Percentiles rank a stretch among this genome's conserved stretches.
Conservation (phyloP, 2,797 vertebrate species). For the Podarcis siculus region DNA sequence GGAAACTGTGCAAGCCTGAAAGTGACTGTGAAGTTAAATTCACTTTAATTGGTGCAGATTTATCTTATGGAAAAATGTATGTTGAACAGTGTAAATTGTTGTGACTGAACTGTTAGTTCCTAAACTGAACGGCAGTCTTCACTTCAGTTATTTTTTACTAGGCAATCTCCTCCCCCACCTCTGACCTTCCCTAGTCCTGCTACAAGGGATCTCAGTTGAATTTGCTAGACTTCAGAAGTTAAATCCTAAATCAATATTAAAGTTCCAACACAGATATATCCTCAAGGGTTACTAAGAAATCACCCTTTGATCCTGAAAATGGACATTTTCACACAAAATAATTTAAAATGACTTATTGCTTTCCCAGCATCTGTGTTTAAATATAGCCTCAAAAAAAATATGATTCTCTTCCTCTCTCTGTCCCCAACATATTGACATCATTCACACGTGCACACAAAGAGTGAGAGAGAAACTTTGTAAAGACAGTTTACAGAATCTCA, state of each 20-base stretch:
- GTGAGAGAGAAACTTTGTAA: neutral
- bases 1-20: neutral
- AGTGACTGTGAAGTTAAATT: neutral
- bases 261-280: neutral
- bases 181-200: neutral
- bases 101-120: neutral
- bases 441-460: neutral
- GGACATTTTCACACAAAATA: neutral
- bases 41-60: neutral
- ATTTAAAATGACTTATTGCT: neutral
- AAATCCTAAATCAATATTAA: neutral
- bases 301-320: neutral
- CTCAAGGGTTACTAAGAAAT: neutral
- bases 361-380: neutral
- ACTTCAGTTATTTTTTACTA: neutral
- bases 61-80: neutral
- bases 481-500: neutral
- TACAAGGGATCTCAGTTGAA: neutral
- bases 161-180: neutral
- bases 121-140: neutral
- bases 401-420: neutral
- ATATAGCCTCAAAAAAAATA: neutral
- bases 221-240: constrained; percentile 2
- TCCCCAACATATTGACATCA: neutral
- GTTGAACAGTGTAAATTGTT: neutral